These are phyloP conservation scores for Neoascia interrupta DNA, from an alignment of 2,888 invertebrate species.

Conservation along the genomic window DNA sequence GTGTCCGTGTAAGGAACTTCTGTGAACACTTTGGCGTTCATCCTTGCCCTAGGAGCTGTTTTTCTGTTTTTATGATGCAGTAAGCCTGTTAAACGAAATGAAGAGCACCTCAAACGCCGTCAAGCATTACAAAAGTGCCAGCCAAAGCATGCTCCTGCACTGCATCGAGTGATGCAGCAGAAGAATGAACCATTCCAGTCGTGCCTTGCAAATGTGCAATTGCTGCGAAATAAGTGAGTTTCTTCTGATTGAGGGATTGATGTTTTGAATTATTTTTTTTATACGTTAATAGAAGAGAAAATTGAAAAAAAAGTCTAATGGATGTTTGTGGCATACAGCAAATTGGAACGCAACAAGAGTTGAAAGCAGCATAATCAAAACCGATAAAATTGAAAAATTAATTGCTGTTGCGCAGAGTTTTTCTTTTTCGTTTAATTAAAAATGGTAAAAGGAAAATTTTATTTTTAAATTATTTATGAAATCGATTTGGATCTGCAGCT, in stretches of 20 bases:
- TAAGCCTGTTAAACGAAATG: conserved; percentile 48
- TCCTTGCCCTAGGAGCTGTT: conserved; percentile 36
- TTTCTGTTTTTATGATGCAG: conserved; percentile 45
- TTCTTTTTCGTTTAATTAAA: too few relatives aligned
- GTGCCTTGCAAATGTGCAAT: conserved; percentile 43
- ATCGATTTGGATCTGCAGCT: too few relatives aligned
- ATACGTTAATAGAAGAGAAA: too few relatives aligned
- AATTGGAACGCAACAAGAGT: too few relatives aligned
- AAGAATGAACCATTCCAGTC: conserved; percentile 38
- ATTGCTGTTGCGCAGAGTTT: too few relatives aligned
- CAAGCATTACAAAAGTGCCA: conserved; percentile 34
- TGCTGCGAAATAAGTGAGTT: conserved; percentile 55
- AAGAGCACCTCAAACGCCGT: conserved; percentile 42
- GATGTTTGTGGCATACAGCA: too few relatives aligned
- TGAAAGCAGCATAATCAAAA: too few relatives aligned
- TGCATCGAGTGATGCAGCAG: conserved; percentile 3
- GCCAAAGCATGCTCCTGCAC: conserved; percentile 1
- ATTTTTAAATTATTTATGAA: too few relatives aligned
- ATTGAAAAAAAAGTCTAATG: too few relatives aligned
- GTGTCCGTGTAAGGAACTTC: conserved; percentile 28
- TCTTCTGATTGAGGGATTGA: conserved; percentile 47
- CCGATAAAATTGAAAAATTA: too few relatives aligned
- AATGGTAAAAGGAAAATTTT: too few relatives aligned
- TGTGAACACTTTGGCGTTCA: conserved; percentile 51
- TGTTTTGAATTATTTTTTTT: conserved; percentile 17